Percentiles rank a stretch among this genome's conserved stretches.
These are phyloP conservation scores for Maniola hyperantus DNA, from an alignment of 2,888 invertebrate genomes.

Conservation along the genomic window DNA sequence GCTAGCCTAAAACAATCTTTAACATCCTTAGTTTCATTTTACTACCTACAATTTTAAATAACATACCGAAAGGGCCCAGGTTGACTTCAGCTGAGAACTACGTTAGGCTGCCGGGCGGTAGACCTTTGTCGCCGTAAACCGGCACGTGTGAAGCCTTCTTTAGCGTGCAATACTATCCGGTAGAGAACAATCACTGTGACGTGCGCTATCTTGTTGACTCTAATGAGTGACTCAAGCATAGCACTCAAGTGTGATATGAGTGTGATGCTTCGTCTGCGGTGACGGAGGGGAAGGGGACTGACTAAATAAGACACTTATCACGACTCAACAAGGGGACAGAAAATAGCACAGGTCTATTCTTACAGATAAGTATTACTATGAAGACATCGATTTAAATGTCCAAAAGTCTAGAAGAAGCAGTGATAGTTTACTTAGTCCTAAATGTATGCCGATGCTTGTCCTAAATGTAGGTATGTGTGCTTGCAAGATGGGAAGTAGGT, in stretches of 20 bases:
- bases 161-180: conserved; percentile 1
- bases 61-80: background rate
- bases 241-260: background rate
- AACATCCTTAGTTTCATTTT: too few relatives aligned
- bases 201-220: conserved; percentile 34
- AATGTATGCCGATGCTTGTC: too few relatives aligned
- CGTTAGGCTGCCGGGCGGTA: background rate
- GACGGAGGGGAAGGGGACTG: background rate
- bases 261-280: conserved; percentile 2
- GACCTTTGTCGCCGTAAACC: background rate
- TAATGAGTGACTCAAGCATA: conserved; percentile 32
- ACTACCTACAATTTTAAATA: too few relatives aligned
- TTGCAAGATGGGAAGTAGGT: too few relatives aligned
- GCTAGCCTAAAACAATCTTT: too few relatives aligned
- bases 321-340: conserved; percentile 7
- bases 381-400: too few relatives aligned
- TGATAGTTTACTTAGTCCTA: too few relatives aligned
- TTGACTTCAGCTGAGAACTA: background rate
- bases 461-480: too few relatives aligned
- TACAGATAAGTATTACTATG: too few relatives aligned
- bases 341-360: conserved; percentile 8
- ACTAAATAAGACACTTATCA: conserved; percentile 1
- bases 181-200: conserved; percentile 8
- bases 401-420: too few relatives aligned
- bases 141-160: background rate